Base-by-base conservation (phyloP, 2,113 vertebrate genomes). In the Penelope pileata region DNA sequence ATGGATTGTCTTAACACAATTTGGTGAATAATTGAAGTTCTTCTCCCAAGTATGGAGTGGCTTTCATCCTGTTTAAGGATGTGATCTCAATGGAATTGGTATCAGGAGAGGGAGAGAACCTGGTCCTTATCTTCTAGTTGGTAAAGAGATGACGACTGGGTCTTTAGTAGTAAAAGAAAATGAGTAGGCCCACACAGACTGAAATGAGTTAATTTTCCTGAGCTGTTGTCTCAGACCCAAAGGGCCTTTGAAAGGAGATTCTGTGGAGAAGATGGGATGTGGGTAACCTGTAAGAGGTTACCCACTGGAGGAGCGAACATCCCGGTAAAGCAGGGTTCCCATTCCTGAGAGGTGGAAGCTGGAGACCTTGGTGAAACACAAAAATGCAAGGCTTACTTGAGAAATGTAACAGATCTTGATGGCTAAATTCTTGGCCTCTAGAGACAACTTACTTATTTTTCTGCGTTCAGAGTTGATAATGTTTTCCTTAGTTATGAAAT, bases 111-210 rank as follows among this genome's bases (percentile, higher is more conserved):
- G 16, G 27, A n/a, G 24, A 69, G 23, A 76, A 82, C 32, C 38
- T 78, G 45, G 7, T 45, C n/a, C 6, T 86, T 9, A 16, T 81
- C 51, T 63, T 82, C 14, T 4, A 0, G 79, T 72, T 79, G 40
- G 2, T 27, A 17, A 38, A 50, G 47, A 72, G 23, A 21, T 56
- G 36, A 51, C 66, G 21, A 30, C 40, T 69, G 40, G 10, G 3
- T 10, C 18, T 90, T 83, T 24, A 40, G 7, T 1, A 73, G 29
- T 16, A n/a, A 34, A 51, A 34, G 36, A 54, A 75, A 21, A 50
- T 27, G 32, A 78, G 27, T 38, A 43, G 7, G 23, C 15, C n/a
- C 1, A 1, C 0, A 0, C 26, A 74, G 30, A 27, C 16, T 77
- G 24, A 16, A 56, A 32, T 32, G 42, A 30, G 17, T 66, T 70